Evolutionary conservation across 2,888 invertebrate genomes (phyloP), one percentile per base, ranked within the genome.

Genomic region (Dicyrtomina minuta): DNA sequence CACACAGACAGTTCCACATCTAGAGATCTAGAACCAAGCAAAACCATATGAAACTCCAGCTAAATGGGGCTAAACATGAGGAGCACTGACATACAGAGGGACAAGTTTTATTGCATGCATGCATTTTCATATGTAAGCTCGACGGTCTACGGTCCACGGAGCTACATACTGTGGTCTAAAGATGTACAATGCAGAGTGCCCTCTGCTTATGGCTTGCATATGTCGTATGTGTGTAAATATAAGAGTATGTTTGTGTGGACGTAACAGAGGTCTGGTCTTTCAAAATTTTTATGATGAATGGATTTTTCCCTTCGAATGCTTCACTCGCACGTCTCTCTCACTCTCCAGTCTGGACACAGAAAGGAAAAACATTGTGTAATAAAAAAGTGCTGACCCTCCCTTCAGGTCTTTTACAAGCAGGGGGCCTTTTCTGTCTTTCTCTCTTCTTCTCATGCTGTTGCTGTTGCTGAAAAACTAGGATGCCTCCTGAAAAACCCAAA

Each of bases 221-320:
- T n/a, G n/a, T 12, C 20, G 41, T 43, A 41, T 44, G 53, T 44
- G 53, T 65, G 44, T 56, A 55, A 33, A 65, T 43, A 43, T 33
- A 15, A 5, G n/a, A 53, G 39, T 65, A 22, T 55, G 55, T 41
- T 24, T 44, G 13, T 44, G 17, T 62, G 49, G 33, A 20, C 39
- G 51, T 39, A 55, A 26, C 39, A 13, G 64, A 59, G 43, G 26
- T 20, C 51, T 69, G 70, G 70, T 56, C 68, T 71, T 71, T 71
- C 71, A 71, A 71, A 71, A 68, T 68, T 71, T 70, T 71, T 71
- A 71, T 71, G 71, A 71, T 71, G 71, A 71, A 71, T 71, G 71
- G 68, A 68, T 67, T 71, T 70, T 68, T 68, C 68, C 60, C 51
- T 60, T 68, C 41, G 8, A 66, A 66, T 56, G 49, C 49, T 44